phyloP scores from a whole-genome alignment of 2,888 invertebrate genomes.

The Melipona beecheii region DNA sequence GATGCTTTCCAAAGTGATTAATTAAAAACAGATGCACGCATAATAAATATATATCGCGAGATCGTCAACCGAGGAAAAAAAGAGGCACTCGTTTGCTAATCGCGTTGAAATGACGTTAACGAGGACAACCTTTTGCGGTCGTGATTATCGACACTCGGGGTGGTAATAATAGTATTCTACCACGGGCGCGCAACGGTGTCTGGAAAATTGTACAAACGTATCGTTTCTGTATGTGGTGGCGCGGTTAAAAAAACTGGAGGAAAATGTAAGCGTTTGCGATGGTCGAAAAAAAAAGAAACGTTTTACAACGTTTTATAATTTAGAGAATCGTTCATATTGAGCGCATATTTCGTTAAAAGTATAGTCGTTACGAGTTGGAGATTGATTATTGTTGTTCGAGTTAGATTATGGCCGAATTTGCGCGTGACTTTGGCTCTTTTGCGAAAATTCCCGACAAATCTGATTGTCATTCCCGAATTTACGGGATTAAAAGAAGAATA shows the following conservation, averaged over 20 bases:
- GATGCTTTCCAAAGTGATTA: neutral
- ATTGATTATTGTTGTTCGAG: neutral
- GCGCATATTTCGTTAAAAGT: neutral
- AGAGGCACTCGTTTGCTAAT: neutral
- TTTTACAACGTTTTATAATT: neutral
- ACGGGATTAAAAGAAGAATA: no score
- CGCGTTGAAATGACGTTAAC: constrained; percentile 30
- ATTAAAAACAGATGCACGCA: neutral
- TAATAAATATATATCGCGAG: neutral
- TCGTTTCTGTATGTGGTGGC: constrained; percentile 2
- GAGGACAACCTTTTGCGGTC: constrained; percentile 48
- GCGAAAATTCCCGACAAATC: no score
- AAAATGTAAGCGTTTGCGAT: neutral
- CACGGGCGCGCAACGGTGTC: constrained; percentile 18
- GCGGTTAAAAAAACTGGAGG: neutral
- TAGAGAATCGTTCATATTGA: neutral
- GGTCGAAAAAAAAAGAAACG: neutral
- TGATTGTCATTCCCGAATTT: no score
- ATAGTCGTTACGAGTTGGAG: neutral
- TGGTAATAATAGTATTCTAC: constrained; percentile 57
- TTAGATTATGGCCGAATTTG: neutral
- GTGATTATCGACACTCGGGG: constrained; percentile 48
- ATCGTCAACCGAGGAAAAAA: neutral
- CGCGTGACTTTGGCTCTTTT: neutral
- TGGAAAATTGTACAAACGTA: constrained; percentile 11